Percentiles rank a stretch among this genome's conserved stretches.
Conservation (phyloP, 2,113 vertebrate species). For the Turdus rufiventris region DNA sequence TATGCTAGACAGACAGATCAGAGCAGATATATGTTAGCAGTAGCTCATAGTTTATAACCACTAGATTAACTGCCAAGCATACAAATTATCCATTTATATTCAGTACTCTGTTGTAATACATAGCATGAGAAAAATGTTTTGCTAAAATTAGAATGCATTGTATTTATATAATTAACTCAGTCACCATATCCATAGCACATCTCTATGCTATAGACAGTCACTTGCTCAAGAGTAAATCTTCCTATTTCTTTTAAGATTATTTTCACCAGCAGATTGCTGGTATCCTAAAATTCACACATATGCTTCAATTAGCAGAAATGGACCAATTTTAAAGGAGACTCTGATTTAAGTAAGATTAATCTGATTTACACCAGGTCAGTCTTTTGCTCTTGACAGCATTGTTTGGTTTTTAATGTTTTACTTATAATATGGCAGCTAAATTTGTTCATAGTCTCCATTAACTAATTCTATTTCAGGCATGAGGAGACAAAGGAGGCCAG, state of each 20-base stretch:
- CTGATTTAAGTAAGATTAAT: not conserved
- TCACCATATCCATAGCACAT: not conserved
- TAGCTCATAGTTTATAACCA: not conserved
- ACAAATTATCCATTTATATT: not conserved
- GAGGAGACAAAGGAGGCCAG: not conserved
- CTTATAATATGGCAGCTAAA: not conserved
- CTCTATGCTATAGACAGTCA: not conserved
- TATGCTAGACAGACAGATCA: not conserved
- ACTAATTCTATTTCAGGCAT: not conserved
- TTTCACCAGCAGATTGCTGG: not conserved
- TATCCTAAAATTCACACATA: not conserved
- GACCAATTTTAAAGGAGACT: not conserved
- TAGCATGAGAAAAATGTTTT: not conserved
- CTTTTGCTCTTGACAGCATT: not conserved
- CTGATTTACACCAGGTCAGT: not conserved
- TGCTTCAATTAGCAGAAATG: not conserved
- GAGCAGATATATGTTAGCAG: not conserved
- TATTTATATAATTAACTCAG: not conserved
- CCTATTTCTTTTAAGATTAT: not conserved
- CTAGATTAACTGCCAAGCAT: not conserved
- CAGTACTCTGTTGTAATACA: not conserved
- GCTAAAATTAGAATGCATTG: not conserved
- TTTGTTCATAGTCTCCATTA: not conserved
- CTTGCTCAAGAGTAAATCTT: not conserved
- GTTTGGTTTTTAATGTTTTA: not conserved